A percentile compares a stretch with the other conserved stretches of the same genome.
phyloP scores from a whole-genome alignment of 2,797 vertebrate species.

The Clarias platycephalus region DNA sequence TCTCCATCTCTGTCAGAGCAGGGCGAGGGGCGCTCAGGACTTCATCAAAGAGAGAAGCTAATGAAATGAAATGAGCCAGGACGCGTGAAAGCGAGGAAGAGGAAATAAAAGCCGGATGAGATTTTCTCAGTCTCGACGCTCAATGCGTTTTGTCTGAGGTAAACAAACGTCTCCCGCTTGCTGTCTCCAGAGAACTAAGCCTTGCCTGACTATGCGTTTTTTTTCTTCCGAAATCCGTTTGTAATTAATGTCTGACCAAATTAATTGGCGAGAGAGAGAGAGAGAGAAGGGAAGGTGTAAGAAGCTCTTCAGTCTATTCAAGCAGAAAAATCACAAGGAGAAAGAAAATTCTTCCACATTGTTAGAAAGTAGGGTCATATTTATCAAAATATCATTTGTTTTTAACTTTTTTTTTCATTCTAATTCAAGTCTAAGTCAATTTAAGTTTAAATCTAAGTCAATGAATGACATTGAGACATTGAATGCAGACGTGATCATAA shows the following conservation, averaged over 20 bases:
- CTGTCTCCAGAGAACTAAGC: slow-evolving; percentile 23
- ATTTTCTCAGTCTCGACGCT: slow-evolving; percentile 64
- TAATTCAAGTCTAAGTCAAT: too few species aligned
- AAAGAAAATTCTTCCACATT: not conserved
- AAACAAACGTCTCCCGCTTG: slow-evolving; percentile 65
- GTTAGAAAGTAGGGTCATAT: not conserved
- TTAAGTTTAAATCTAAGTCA: too few species aligned
- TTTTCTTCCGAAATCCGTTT: slow-evolving; percentile 1
- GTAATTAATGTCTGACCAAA: not conserved
- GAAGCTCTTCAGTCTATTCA: not conserved
- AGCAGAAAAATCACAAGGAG: not conserved
- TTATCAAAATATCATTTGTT: not conserved
- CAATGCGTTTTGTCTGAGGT: slow-evolving; percentile 63
- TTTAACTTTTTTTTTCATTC: not conserved
- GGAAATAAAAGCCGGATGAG: slow-evolving; percentile 41
- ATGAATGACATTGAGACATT: too few species aligned
- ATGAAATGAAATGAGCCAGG: slow-evolving; percentile 55
- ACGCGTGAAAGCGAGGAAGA: slow-evolving; percentile 57
- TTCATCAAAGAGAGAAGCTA: slow-evolving; percentile 69
- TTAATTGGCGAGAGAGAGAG: not conserved
- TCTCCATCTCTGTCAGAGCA: slow-evolving; percentile 60
- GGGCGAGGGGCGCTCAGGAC: slow-evolving; percentile 64
- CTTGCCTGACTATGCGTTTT: not conserved
- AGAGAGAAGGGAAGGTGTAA: not conserved
- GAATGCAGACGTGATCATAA: not conserved